These are phyloP conservation scores for Chloroceryle amazona DNA, from an alignment of 2,797 vertebrate genomes.

Conservation along the genomic window DNA sequence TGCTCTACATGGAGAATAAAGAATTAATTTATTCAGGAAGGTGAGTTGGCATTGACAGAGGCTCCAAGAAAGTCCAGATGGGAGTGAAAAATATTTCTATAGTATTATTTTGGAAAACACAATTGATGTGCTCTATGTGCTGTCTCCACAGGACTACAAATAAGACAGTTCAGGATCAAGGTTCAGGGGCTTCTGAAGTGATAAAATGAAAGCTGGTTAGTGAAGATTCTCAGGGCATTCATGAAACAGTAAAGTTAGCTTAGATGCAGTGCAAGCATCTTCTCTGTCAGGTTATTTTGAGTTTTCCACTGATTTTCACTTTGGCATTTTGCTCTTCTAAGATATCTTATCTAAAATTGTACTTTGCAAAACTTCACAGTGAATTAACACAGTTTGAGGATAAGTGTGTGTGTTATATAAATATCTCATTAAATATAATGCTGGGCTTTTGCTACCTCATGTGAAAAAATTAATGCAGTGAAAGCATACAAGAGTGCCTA, in stretches of 20 bases:
- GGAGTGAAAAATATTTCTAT: neutral
- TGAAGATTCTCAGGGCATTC: neutral
- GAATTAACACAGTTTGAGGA: fast-evolving
- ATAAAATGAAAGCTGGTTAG: neutral
- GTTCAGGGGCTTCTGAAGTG: neutral
- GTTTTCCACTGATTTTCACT: neutral
- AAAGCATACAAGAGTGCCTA: neutral
- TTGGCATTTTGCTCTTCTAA: neutral
- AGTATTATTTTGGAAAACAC: neutral
- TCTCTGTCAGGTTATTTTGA: neutral
- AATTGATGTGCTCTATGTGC: neutral
- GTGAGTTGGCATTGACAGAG: neutral
- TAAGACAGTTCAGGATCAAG: neutral
- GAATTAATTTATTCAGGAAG: neutral
- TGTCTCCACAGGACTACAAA: neutral
- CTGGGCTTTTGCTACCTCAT: neutral
- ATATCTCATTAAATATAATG: neutral
- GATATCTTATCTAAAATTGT: neutral
- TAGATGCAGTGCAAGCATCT: neutral
- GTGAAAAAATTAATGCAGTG: neutral
- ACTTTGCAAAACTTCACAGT: neutral
- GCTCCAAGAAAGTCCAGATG: neutral
- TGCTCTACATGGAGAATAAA: neutral
- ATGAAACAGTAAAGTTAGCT: neutral
- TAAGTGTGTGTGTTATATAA: neutral